Evolutionary conservation across 2,797 vertebrate species (phyloP).

Genomic region (Crax fasciolata): DNA sequence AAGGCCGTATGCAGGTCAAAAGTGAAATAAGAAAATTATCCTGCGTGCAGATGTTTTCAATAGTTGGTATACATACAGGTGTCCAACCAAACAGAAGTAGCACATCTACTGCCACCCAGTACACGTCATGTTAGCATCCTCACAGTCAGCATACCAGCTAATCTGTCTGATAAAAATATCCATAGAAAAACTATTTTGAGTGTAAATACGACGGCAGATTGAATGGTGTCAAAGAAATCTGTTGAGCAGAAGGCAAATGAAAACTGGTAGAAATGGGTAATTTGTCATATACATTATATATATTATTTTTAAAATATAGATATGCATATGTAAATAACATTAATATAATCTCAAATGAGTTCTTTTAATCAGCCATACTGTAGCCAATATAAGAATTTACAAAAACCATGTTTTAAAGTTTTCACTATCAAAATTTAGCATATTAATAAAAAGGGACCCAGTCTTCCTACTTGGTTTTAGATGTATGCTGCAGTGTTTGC

Average conservation of each 20-base stretch:
- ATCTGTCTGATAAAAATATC: neutral
- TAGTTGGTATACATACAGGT: neutral
- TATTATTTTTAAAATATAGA: neutral
- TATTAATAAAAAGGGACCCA: neutral
- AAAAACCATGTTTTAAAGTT: neutral
- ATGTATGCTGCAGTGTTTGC: neutral
- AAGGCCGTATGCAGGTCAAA: neutral
- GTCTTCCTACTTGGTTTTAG: neutral
- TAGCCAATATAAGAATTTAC: neutral
- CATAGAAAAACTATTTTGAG: neutral
- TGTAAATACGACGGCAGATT: neutral
- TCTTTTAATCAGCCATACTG: neutral
- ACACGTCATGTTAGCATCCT: neutral
- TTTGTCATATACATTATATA: too few species aligned
- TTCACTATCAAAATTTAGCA: neutral
- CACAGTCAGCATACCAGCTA: neutral
- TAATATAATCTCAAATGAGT: neutral
- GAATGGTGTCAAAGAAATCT: neutral
- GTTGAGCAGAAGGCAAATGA: neutral
- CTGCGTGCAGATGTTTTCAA: neutral
- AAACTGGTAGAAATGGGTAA: neutral
- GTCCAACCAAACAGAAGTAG: neutral
- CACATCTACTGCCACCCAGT: neutral
- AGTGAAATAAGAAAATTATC: neutral
- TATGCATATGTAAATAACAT: neutral